Evolutionary conservation across 2,113 vertebrate genomes (phyloP), one percentile per base, ranked within the genome.

Genomic region (Tympanuchus pallidicinctus): DNA sequence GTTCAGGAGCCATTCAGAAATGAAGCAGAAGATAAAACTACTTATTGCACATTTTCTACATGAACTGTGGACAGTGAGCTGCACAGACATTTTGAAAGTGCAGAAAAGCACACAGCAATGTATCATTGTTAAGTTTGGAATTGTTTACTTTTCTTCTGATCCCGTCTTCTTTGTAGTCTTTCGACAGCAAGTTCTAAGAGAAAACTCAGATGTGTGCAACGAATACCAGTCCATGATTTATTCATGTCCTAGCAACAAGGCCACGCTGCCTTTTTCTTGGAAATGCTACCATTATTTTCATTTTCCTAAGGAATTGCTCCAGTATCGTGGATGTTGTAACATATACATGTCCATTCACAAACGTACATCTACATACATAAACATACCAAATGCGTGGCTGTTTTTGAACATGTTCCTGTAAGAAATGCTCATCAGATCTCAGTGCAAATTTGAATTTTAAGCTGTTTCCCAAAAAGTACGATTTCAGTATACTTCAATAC

Each of bases 61-160:
- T 45, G 56, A 76, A 63, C 54, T 0, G 2, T 24, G 27, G 40
- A 50, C 7, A 42, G 40, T 16, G 47, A 93, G 69, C 32, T 86
- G 52, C 70, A 70, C 42, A 82, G 60, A 67, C 3, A 1, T 74
- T 91, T 88, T 82, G 60, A 91, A 92, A 89, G 82, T 17, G 94
- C 57, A 87, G 57, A 77, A 93, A 74, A 75, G 69, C 60, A 60
- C 56, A 67, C 3, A 64, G 78, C 74, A 85, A 85, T 43, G 48
- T 11, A 74, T 36, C 88, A 89, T 75, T 93, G 89, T 91, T 94
- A 81, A 75, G 85, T 45, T 2, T 40, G 82, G 88, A 88, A 88
- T 90, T 88, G 82, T 94, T 95, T 94, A 82, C 69, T 82, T 84
- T 82, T 43, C 91, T 82, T 96, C 85, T 91, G 91, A 95, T 91